A percentile compares a stretch with the other conserved stretches of the same genome.
Conservation (phyloP, 1,140 invertebrate genomes). For the Drosophila rhopaloa region DNA sequence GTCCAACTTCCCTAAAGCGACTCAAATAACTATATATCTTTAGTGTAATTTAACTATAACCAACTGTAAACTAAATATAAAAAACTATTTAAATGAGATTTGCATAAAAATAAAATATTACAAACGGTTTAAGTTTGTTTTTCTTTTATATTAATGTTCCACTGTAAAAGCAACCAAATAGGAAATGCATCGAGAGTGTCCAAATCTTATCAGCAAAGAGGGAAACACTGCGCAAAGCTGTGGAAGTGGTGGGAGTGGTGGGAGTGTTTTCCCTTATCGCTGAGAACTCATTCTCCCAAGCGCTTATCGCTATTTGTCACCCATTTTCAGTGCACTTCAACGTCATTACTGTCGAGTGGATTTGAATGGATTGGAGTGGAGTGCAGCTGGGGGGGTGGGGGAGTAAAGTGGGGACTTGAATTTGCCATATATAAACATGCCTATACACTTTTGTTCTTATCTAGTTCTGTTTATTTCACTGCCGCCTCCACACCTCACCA, state of each 20-base stretch:
- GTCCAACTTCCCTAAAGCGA: not conserved
- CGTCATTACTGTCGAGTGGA: slow-evolving; percentile 48
- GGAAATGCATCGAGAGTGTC: slow-evolving; percentile 6
- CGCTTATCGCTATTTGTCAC: slow-evolving; percentile 52
- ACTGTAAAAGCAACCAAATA: not conserved
- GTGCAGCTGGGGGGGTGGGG: slow-evolving; percentile 7
- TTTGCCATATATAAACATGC: slow-evolving; percentile 11
- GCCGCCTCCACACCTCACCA: not conserved
- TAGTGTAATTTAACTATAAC: too few species aligned
- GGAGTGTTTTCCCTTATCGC: slow-evolving; percentile 26
- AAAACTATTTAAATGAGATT: too few species aligned
- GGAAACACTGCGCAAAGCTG: not conserved
- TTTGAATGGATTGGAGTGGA: slow-evolving; percentile 17
- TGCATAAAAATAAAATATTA: too few species aligned
- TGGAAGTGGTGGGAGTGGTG: slow-evolving; percentile 21
- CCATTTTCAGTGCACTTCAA: slow-evolving; percentile 50
- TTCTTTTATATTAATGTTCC: not conserved
- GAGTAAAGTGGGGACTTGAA: slow-evolving; percentile 20
- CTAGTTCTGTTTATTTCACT: slow-evolving; percentile 44
- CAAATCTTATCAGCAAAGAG: slow-evolving; percentile 18
- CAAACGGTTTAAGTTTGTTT: not conserved
- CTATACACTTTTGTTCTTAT: slow-evolving; percentile 26
- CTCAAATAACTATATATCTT: not conserved
- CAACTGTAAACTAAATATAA: too few species aligned
- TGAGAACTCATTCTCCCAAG: slow-evolving; percentile 3